Evolutionary conservation across 2,113 vertebrate genomes (phyloP), one percentile per base, ranked within the genome.

Genomic region (Choloepus hoffmanni): DNA sequence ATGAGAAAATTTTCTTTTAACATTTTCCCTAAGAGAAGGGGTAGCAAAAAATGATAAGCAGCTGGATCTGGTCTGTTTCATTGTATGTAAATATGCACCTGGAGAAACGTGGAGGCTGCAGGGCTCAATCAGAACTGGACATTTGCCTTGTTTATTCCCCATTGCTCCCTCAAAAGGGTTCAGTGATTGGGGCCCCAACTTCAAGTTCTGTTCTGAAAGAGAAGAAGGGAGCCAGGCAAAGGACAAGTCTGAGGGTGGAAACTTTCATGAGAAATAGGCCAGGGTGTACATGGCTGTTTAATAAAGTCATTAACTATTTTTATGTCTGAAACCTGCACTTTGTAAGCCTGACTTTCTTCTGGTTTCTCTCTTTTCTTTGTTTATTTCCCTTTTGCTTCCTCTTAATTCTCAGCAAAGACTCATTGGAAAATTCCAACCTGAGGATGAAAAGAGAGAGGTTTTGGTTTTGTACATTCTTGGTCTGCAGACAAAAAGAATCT

Each of bases 361-460:
- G 7, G 92, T 90, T 92, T 58, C 36, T 90, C 6, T 85, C 4
- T 53, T 85, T 60, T 23, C 2, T 92, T 74, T 90, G 11, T 81
- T 78, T 81, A 85, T 89, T 72, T 89, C 15, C 48, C 1, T 85
- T 84, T 86, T 73, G 43, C 11, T 78, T 92, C 90, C 21, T 79
- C 14, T 90, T 74, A 93, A n/a, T 79, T 90, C 23, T 90, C 53
- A 88, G 19, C 28, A 84, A 85, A 77, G n/a, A 40, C 62, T 88
- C 23, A 48, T 2, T 81, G 53, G 53, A 94, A 95, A 95, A 40
- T 90, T 90, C 8, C 19, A 96, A 68, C 6, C 13, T 65, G 21
- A 90, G 63, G 36, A 50, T 16, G 48, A 40, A 79, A 85, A 36
- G 15, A 65, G 62, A 63, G 63, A 65, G 26, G 63, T 65, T 65